Evolutionary conservation across 1,140 invertebrate species (phyloP).

Genomic region (Drosophila nannoptera): DNA sequence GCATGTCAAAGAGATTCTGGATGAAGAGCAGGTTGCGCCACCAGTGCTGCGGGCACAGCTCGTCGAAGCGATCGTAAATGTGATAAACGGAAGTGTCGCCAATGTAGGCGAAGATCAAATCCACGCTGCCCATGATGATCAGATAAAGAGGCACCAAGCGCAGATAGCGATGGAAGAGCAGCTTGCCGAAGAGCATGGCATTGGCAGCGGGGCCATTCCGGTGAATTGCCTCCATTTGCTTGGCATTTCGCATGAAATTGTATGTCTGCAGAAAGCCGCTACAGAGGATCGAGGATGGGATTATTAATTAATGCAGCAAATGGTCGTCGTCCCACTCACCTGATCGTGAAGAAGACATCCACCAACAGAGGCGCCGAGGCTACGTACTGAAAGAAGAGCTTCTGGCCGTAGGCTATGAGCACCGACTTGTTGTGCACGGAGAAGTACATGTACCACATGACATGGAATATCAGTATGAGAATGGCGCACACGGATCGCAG

Average conservation of each 20-base stretch:
- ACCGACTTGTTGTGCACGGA: conserved; percentile 71
- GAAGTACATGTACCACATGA: conserved; percentile 78
- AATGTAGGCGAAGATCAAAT: conserved; percentile 80
- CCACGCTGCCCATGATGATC: conserved; percentile 80
- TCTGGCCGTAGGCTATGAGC: conserved; percentile 68
- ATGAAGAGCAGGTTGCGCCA: conserved; percentile 84
- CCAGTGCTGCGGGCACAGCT: conserved; percentile 81
- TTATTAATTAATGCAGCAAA: background rate
- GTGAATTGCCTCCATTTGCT: conserved; percentile 64
- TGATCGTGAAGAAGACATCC: conserved; percentile 78
- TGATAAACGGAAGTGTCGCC: conserved; percentile 80
- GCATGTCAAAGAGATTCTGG: conserved; percentile 81
- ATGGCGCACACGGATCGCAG: conserved; percentile 73
- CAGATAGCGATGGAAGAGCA: conserved; percentile 74
- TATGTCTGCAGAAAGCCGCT: conserved; percentile 77
- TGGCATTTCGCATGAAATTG: conserved; percentile 72
- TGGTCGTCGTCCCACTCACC: conserved; percentile 33
- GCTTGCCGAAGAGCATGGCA: conserved; percentile 64
- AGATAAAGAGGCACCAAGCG: conserved; percentile 81
- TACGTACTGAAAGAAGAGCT: conserved; percentile 66
- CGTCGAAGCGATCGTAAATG: conserved; percentile 79
- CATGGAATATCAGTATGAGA: conserved; percentile 73
- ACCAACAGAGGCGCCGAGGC: conserved; percentile 72
- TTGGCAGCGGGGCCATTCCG: conserved; percentile 56
- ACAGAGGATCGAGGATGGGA: background rate